Percentiles rank a stretch among this genome's conserved stretches.
phyloP scores from a whole-genome alignment of 2,113 vertebrate species.

The Arvicanthis niloticus region DNA sequence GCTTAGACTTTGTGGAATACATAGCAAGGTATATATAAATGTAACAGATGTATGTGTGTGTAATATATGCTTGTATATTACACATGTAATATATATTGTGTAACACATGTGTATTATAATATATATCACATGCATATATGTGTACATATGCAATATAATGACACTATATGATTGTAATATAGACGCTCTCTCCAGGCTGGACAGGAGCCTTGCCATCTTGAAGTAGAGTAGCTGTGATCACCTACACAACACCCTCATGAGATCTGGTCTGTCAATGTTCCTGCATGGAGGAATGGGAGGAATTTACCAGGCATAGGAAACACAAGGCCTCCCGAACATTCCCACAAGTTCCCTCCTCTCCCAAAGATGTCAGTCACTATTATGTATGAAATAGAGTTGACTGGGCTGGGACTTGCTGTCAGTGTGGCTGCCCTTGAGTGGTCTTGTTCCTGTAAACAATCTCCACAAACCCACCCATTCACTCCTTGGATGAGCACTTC shows the following conservation, averaged over 20 bases:
- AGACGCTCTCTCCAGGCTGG: not conserved
- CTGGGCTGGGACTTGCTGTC: not conserved
- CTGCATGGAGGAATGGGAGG: not conserved
- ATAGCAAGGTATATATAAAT: not conserved
- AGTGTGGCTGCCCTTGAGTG: not conserved
- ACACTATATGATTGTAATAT: not conserved
- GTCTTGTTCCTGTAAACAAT: not conserved
- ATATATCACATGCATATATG: no score
- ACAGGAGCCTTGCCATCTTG: not conserved
- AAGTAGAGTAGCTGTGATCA: not conserved
- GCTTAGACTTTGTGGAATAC: not conserved
- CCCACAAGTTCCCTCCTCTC: not conserved
- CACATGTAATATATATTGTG: not conserved
- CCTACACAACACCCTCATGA: not conserved
- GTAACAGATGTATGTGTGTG: not conserved
- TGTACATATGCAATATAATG: not conserved
- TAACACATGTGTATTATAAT: not conserved
- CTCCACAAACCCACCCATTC: not conserved
- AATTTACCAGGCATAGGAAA: not conserved
- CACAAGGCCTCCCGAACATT: not conserved
- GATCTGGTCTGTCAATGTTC: no score
- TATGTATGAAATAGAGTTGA: not conserved
- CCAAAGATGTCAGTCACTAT: not conserved
- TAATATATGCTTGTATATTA: not conserved
- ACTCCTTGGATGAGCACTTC: no score